These are phyloP conservation scores for Onthophagus taurus DNA, from an alignment of 1,140 invertebrate genomes.

Conservation along the genomic window DNA sequence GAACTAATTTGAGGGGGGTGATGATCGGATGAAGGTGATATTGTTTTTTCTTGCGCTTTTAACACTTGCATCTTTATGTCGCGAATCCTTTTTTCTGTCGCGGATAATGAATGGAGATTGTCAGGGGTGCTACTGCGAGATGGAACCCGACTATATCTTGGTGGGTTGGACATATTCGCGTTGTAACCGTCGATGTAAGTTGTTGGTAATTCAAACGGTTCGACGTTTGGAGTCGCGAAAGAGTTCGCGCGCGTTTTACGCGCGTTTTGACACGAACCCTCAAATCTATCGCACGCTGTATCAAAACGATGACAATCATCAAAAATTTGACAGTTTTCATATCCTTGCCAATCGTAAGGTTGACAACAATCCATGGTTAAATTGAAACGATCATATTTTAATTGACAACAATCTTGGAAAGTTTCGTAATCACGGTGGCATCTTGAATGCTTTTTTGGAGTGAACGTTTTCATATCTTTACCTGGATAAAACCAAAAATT, in stretches of 20 bases:
- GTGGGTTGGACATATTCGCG: neutral
- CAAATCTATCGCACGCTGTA: no score
- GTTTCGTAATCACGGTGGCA: constrained; percentile 32
- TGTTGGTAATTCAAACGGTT: constrained; percentile 35
- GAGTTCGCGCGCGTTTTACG: no score
- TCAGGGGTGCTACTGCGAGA: neutral
- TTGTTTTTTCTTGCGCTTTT: no score
- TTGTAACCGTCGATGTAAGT: constrained; percentile 24
- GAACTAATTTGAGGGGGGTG: no score
- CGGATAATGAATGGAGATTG: neutral
- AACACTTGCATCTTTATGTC: no score
- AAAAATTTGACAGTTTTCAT: no score
- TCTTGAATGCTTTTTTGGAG: constrained; percentile 29
- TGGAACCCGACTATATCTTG: neutral
- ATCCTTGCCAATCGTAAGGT: constrained; percentile 31
- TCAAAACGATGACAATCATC: no score
- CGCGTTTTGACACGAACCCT: no score
- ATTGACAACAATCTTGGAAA: constrained; percentile 29
- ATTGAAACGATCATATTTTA: constrained; percentile 30
- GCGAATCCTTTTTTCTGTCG: no score
- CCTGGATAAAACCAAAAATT: neutral
- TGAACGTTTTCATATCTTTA: constrained; percentile 15
- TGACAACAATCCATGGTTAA: constrained; percentile 22
- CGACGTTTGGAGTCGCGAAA: no score
- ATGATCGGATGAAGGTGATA: no score